Conservation (phyloP, 2,888 invertebrate genomes). For the Mythimna loreyi region DNA sequence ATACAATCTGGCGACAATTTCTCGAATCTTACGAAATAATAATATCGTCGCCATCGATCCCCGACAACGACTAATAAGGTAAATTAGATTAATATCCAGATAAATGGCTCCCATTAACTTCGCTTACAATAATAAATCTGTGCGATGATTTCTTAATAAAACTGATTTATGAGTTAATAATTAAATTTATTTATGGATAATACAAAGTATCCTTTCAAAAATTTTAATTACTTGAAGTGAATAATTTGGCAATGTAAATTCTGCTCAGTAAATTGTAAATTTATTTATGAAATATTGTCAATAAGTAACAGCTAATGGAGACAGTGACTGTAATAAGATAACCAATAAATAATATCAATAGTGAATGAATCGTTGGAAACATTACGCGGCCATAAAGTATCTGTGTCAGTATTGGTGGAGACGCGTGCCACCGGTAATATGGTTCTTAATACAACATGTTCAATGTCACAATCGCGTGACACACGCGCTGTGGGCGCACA, state of each 20-base stretch:
- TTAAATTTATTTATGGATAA: slow-evolving; percentile 64
- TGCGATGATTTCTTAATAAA: slow-evolving; percentile 69
- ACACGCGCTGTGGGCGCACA: slow-evolving; percentile 70
- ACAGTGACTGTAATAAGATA: slow-evolving; percentile 22
- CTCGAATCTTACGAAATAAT: slow-evolving; percentile 26
- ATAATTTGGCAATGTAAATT: slow-evolving; percentile 31
- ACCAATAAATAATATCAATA: slow-evolving; percentile 40
- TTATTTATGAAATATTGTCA: slow-evolving; percentile 37
- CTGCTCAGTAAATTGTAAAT: slow-evolving; percentile 20
- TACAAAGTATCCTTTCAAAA: slow-evolving; percentile 42
- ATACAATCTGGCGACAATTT: background rate
- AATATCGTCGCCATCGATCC: slow-evolving; percentile 53
- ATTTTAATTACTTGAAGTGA: slow-evolving; percentile 39
- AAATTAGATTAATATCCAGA: slow-evolving; percentile 72
- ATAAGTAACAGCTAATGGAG: slow-evolving; percentile 20
- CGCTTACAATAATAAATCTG: slow-evolving; percentile 70
- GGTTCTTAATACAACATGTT: slow-evolving; percentile 67
- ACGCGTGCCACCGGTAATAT: slow-evolving; percentile 43
- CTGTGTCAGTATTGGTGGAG: slow-evolving; percentile 26
- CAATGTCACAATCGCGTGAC: slow-evolving; percentile 75
- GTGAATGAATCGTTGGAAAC: slow-evolving; percentile 43
- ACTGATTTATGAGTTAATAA: slow-evolving; percentile 68
- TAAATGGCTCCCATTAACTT: slow-evolving; percentile 72
- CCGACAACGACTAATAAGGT: slow-evolving; percentile 62
- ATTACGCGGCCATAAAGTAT: slow-evolving; percentile 38